Evolutionary conservation across 2,888 invertebrate species (phyloP).

Genomic region (Argyra leucocephala): DNA sequence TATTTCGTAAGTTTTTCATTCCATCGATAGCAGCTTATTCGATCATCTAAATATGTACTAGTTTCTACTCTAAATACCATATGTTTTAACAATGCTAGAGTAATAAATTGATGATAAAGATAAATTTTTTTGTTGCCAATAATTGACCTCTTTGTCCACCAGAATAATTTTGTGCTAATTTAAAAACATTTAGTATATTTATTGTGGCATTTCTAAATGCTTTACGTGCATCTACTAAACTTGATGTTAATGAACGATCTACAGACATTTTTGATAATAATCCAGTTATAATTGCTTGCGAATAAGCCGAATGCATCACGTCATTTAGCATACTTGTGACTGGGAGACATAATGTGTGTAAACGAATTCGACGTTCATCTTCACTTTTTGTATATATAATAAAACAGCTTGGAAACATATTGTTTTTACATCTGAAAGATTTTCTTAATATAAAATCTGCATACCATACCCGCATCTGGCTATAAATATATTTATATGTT

Average conservation of each 20-base stretch:
- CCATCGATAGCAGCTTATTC: slow-evolving; percentile 87
- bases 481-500: too few species aligned
- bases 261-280: slow-evolving; percentile 96
- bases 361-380: slow-evolving; percentile 91
- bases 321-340: slow-evolving; percentile 76
- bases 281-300: slow-evolving; percentile 85
- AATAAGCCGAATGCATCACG: slow-evolving; percentile 81
- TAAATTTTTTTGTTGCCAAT: slow-evolving; percentile 65
- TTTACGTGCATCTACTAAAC: slow-evolving; percentile 86
- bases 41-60: slow-evolving; percentile 83
- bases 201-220: slow-evolving; percentile 91
- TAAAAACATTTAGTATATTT: slow-evolving; percentile 73
- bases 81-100: slow-evolving; percentile 80
- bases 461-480: too few species aligned
- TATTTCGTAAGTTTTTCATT: slow-evolving; percentile 77
- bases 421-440: slow-evolving; percentile 72
- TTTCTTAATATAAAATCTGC: slow-evolving; percentile 79
- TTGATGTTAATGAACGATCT: slow-evolving; percentile 77
- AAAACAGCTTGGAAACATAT: slow-evolving; percentile 97
- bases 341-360: slow-evolving; percentile 93
- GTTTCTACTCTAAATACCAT: slow-evolving; percentile 80
- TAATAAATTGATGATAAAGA: slow-evolving; percentile 78
- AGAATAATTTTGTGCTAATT: slow-evolving; percentile 55
- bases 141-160: slow-evolving; percentile 52
- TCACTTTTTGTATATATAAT: slow-evolving; percentile 90